phyloP scores from a whole-genome alignment of 2,113 vertebrate genomes.

The Fregetta grallaria region DNA sequence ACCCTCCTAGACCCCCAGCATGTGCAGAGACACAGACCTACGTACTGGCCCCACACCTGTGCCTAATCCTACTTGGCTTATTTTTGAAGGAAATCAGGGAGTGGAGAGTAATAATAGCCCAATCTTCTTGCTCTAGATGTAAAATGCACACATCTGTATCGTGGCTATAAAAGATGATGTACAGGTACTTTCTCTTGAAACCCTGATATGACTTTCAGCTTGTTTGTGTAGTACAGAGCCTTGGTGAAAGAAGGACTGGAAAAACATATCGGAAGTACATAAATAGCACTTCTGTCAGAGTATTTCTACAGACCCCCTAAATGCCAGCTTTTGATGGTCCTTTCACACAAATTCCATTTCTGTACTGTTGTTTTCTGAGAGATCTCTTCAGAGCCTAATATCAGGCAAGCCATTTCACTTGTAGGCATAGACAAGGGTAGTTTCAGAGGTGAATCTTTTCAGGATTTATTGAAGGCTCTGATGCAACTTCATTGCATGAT shows the following conservation, averaged over 20 bases:
- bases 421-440: not conserved
- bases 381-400: not conserved
- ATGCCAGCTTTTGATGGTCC: not conserved
- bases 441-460: slow-evolving; percentile 8
- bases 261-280: not conserved
- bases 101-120: not conserved
- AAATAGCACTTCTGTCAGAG: not conserved
- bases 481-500: not conserved
- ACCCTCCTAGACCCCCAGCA: not conserved
- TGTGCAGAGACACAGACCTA: not conserved
- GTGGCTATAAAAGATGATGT: not conserved
- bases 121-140: not conserved
- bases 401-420: slow-evolving; percentile 6
- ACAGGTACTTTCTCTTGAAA: not conserved
- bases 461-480: slow-evolving; percentile 30
- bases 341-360: not conserved
- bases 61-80: not conserved
- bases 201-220: not conserved
- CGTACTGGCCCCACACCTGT: not conserved
- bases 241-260: not conserved
- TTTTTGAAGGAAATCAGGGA: not conserved
- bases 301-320: not conserved
- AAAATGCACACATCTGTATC: not conserved
- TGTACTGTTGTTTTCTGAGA: not conserved
- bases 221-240: not conserved